Evolutionary conservation across 2,113 vertebrate genomes (phyloP).

Genomic region (Porphyrio hochstetteri): DNA sequence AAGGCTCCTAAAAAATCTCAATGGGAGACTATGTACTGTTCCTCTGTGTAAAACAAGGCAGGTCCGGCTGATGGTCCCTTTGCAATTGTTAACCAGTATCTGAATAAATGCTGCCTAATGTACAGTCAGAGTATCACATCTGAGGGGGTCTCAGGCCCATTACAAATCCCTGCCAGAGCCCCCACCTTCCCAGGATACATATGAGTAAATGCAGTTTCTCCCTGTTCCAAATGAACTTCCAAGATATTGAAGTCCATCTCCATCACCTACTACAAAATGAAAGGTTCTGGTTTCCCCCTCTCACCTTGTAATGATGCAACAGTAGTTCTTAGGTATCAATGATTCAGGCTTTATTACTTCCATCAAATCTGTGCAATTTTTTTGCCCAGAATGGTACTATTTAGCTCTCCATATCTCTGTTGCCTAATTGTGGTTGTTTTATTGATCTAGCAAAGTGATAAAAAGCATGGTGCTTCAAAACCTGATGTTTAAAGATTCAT

Average conservation of each 20-base stretch:
- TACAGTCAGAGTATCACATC: rapidly evolving
- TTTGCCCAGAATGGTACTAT: not conserved
- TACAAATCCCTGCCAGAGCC: not conserved
- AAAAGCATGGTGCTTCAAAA: not conserved
- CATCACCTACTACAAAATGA: not conserved
- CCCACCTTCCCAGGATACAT: not conserved
- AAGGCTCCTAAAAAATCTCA: not conserved
- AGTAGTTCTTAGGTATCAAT: not conserved
- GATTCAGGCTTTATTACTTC: not conserved
- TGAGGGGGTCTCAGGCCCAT: not conserved
- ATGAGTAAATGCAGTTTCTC: not conserved
- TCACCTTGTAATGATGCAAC: rapidly evolving
- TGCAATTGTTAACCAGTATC: not conserved
- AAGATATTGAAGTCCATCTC: not conserved
- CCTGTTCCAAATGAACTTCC: not conserved
- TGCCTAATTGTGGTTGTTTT: not conserved
- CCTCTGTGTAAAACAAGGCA: not conserved
- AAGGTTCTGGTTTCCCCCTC: not conserved
- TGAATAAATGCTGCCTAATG: not conserved
- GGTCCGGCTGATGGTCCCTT: not conserved
- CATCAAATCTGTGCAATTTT: not conserved
- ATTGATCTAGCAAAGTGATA: not conserved
- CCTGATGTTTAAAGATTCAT: not conserved
- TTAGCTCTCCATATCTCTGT: rapidly evolving
- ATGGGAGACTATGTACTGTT: not conserved